Base-by-base conservation (phyloP, 1,140 invertebrate genomes). In the Chlorops oryzae region DNA sequence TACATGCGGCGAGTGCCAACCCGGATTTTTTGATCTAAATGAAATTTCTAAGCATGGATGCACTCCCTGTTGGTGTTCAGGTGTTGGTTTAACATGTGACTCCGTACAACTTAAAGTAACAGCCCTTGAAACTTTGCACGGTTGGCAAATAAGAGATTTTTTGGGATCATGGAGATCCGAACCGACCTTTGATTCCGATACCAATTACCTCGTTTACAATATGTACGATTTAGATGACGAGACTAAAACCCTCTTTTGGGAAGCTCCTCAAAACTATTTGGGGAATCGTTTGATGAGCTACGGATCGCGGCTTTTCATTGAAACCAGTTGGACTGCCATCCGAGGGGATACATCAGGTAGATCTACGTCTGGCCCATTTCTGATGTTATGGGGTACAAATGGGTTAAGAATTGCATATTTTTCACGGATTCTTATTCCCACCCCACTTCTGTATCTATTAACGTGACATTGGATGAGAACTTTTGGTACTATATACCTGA, bases 1-100 rank as follows among this genome's bases (percentile, higher is more conserved):
- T 52, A 78, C 81, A 6, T 95, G 93, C 75, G 83, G 90, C 37
- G 73, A 75, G 13, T 99, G 96, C 70, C 86, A 86, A 47, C 59
- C 79, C 0, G 95, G 94, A 2, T 87, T 83, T 72, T 98, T 89
- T 70, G 86, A 88, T 35, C 74, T 98, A 46, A 80, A 81, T 23
- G 74, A 70, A 17, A 76, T 81, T 1, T 88, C 96, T 70, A 75
- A 82, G 1, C 78, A 85, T 15, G 96, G 96, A 3, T 99, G 96
- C 66, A 74, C 82, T 1, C 71, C 81, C 9, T 98, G 96, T 73
- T 96, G 88, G 75, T 99, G 96, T 73, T 97, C 93, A 20, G 92
- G 90, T 23, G 78, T 92, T 4, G 85, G 85, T 2, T 73, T 77
- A 18, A 70, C 78, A 17, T 98, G 96, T 62, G 73, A 76, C 45